Evolutionary conservation across 2,888 invertebrate species (phyloP).

Genomic region (Lathronympha strigana): DNA sequence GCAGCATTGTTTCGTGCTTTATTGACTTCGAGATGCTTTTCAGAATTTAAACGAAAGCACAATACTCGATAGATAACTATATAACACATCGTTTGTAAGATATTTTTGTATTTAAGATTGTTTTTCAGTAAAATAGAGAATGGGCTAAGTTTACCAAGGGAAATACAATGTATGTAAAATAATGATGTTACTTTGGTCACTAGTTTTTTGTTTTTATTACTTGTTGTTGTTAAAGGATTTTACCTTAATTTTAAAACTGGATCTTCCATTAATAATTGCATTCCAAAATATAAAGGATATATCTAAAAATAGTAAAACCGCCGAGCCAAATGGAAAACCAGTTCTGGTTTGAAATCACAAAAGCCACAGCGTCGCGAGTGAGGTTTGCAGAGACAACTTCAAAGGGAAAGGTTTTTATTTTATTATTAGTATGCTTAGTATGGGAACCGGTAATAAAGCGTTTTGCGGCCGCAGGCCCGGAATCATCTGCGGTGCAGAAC

Average conservation of each 20-base stretch:
- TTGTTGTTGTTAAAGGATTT: neutral
- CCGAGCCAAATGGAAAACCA: constrained; percentile 44
- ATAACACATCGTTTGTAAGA: neutral
- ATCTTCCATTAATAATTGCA: neutral
- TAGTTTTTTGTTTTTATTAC: neutral
- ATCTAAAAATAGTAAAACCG: constrained; percentile 9
- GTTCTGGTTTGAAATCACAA: constrained; percentile 44
- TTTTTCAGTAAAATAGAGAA: neutral
- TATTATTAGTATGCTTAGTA: constrained; percentile 46
- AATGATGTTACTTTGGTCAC: no score
- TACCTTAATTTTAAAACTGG: constrained; percentile 8
- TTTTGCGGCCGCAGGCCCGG: constrained; percentile 11
- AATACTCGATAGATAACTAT: neutral
- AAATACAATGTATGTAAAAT: neutral
- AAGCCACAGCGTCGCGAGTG: constrained; percentile 47
- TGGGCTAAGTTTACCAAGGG: neutral
- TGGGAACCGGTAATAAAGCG: constrained; percentile 31
- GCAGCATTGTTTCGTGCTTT: constrained; percentile 27
- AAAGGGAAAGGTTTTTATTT: constrained; percentile 45
- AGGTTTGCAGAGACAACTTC: constrained; percentile 50
- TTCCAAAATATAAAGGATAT: neutral
- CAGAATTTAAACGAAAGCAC: constrained; percentile 4
- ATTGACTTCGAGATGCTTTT: constrained; percentile 16
- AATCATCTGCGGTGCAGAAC: constrained; percentile 24
- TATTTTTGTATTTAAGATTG: neutral